Conservation (phyloP, 1,140 invertebrate species). For the Bemisia tabaci region DNA sequence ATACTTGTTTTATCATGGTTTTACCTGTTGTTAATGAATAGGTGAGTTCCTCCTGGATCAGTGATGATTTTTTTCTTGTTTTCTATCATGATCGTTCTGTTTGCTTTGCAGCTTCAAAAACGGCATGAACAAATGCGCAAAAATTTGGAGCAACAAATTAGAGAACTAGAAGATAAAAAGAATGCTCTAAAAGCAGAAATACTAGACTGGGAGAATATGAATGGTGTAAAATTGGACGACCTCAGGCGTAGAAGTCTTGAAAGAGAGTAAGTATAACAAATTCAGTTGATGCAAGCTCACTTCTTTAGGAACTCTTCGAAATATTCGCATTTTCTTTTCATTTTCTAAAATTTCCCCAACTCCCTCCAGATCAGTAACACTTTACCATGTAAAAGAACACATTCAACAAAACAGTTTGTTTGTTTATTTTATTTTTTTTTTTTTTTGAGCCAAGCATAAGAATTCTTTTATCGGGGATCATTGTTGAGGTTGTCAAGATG, state of each 20-base stretch:
- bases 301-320: neutral
- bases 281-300: neutral
- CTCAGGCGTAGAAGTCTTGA: constrained; percentile 67
- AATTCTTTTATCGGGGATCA: too few relatives aligned
- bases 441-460: constrained; percentile 7
- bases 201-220: constrained; percentile 75
- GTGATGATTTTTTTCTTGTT: too few relatives aligned
- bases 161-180: constrained; percentile 81
- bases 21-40: too few relatives aligned
- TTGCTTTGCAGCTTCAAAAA: constrained; percentile 40
- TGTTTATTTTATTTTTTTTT: constrained; percentile 10
- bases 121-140: constrained; percentile 54
- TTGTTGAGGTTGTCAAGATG: too few relatives aligned
- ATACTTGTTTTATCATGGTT: too few relatives aligned
- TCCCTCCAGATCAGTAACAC: constrained; percentile 1
- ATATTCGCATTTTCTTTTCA: constrained; percentile 10
- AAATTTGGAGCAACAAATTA: constrained; percentile 70
- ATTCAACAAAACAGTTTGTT: constrained; percentile 14
- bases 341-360: neutral
- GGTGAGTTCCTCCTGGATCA: too few relatives aligned
- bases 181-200: constrained; percentile 77
- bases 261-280: constrained; percentile 71
- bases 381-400: constrained; percentile 6
- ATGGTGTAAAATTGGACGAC: constrained; percentile 74
- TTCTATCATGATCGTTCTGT: too few relatives aligned